Conservation (phyloP, 2,797 vertebrate genomes). For the Tenualosa ilisha region DNA sequence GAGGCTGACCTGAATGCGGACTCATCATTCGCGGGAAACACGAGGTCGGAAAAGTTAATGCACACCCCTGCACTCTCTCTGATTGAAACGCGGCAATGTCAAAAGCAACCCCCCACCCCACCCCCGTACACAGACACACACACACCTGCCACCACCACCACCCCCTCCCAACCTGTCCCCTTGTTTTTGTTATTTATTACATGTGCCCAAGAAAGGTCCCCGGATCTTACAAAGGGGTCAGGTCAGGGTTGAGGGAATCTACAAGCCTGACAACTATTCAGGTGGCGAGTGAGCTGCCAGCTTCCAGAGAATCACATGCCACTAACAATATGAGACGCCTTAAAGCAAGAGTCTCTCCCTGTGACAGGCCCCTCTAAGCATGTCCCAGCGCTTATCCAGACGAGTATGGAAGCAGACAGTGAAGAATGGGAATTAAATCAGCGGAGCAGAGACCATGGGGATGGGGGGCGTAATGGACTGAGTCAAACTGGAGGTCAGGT, state of each 20-base stretch:
- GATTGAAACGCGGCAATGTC: slow-evolving; percentile 42
- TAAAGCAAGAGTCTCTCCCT: neutral
- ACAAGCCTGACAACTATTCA: slow-evolving; percentile 18
- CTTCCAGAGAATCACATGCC: neutral
- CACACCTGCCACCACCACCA: neutral
- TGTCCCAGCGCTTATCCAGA: neutral
- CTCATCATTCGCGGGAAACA: slow-evolving; percentile 43
- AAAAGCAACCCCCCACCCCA: slow-evolving; percentile 24
- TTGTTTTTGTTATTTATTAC: slow-evolving; percentile 48
- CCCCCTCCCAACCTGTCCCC: neutral
- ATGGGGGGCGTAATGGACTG: neutral
- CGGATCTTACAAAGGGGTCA: slow-evolving; percentile 32
- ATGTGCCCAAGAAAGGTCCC: slow-evolving; percentile 25
- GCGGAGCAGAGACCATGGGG: neutral
- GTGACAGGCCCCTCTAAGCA: slow-evolving; percentile 16
- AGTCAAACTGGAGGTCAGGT: neutral
- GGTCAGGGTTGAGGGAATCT: slow-evolving; percentile 23
- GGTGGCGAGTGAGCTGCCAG: neutral
- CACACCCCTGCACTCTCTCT: slow-evolving; percentile 20
- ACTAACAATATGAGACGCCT: slow-evolving; percentile 11
- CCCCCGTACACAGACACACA: neutral
- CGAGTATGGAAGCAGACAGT: slow-evolving; percentile 1
- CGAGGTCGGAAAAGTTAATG: slow-evolving; percentile 47
- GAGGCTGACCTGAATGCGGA: neutral
- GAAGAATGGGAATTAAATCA: slow-evolving; percentile 14